phyloP scores from a whole-genome alignment of 2,113 vertebrate species.

The Pomatorhinus ruficollis region DNA sequence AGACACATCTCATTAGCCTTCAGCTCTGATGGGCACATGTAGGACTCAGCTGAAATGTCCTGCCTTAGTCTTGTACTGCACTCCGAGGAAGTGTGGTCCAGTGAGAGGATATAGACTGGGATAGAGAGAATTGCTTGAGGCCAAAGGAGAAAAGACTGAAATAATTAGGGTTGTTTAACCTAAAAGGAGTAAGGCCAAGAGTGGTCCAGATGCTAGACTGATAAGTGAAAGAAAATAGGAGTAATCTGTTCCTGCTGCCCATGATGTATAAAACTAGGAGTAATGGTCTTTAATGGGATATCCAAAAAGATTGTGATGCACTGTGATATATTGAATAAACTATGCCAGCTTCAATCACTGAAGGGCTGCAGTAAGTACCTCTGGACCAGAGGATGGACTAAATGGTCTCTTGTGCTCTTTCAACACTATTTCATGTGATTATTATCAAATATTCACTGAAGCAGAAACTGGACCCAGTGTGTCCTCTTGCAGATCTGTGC shows the following conservation, averaged over 20 bases:
- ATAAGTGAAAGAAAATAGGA: background rate
- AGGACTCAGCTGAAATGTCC: background rate
- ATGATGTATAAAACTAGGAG: background rate
- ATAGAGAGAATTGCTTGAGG: background rate
- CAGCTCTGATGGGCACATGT: background rate
- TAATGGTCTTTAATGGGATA: background rate
- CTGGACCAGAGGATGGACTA: background rate
- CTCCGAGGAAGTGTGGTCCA: background rate
- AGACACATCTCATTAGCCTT: background rate
- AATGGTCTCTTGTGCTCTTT: background rate
- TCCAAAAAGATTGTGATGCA: background rate
- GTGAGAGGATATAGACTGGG: background rate
- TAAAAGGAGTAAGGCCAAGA: background rate
- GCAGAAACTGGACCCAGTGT: background rate
- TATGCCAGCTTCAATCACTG: background rate
- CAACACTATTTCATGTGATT: background rate
- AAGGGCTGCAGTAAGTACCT: background rate
- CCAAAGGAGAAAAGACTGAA: background rate
- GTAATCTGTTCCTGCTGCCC: background rate
- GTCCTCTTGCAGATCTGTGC: background rate
- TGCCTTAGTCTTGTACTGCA: background rate
- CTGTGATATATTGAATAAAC: background rate
- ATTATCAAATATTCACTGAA: background rate
- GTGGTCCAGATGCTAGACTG: background rate
- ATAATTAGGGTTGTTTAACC: background rate